Base-by-base conservation (phyloP, 2,113 vertebrate species). In the Toxotes jaculatrix region DNA sequence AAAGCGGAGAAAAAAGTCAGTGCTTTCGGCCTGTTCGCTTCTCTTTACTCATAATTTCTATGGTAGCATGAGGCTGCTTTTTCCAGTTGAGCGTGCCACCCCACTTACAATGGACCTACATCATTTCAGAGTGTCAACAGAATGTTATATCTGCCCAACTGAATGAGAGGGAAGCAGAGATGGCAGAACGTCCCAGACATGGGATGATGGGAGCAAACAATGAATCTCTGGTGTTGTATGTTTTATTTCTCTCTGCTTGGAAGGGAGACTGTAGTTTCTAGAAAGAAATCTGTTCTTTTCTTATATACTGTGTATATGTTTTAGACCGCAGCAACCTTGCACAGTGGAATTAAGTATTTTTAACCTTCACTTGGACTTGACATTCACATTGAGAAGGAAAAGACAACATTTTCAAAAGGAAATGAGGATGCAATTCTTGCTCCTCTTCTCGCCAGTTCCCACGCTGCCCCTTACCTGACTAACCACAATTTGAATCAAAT, bases 401-500 rank as follows among this genome's bases (percentile, higher is more conserved):
- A 66, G 40, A 73, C 65, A 74, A 62, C 64, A 59, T 68, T 79
- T 91, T 86, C 59, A 71, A 82, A 87, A 34, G 74, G 68, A 79
- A 76, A 73, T 21, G 47, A 60, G 16, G 72, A 38, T 55, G 77
- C 74, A 16, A 6, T 42, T 80, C 63, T 64, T 79, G 55, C 60
- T 86, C 61, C 71, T 68, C 84, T 60, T 81, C 69, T 66, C 80
- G 74, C 45, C 60, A n/a, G 83, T 95, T 94, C 94, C 93, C 94
- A 94, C 92, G 87, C 91, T 91, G 80, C 64, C 86, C 80, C 82
- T 92, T 93, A 95, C 94, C 95, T 96, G 95, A 93, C 91, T 89
- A 77, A 74, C 90, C 87, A 83, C 91, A 84, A 77, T 95, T 96
- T 95, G 91, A 96, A 95, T 95, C 91, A 91, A 93, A 94, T 93